Evolutionary conservation across 2,888 invertebrate genomes (phyloP), one percentile per base, ranked within the genome.

Genomic region (Chironomus tentans): DNA sequence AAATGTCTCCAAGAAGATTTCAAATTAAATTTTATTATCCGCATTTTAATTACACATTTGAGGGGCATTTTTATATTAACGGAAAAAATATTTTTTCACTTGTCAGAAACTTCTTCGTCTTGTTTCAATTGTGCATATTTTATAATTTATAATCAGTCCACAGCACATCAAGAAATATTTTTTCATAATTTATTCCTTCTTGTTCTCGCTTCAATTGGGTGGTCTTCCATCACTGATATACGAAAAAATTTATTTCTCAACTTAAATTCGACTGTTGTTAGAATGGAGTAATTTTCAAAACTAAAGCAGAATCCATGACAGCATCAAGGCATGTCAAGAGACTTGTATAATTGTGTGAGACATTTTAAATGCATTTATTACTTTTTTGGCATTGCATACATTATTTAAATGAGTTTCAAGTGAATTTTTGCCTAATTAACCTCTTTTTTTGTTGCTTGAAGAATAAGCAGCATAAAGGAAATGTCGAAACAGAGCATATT

Each of bases 371-470:
- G 6, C 18, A 18, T 56, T 56, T 56, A 56, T 56, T n/a, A 5
- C 56, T 56, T 56, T 18, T 56, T 56, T 38, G 38, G 56, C 56
- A 65, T 65, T 65, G 65, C 65, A 65, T 65, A 18, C 56, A 65
- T 65, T 65, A 65, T 65, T 65, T 65, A 65, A 65, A 65, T 65
- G 65, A 65, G 65, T 65, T 56, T 65, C 65, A 24, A 65, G 24
- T 65, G 65, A 65, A 65, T 65, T 65, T 62, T 62, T 21, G 4
- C 21, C 24, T 65, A 24, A 24, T 65, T 24, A 24, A 65, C 65
- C 24, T 22, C 65, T 65, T 65, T 65, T 65, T 24, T 62, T 21
- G 22, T 1, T 65, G 2, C 1, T 56, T 56, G 3, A 7, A 56
- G n/a, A 56, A 56, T 56, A n/a, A 18, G 18, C 18, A 18, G 21